These are phyloP conservation scores for Automeris io DNA, from an alignment of 2,888 invertebrate genomes.

Conservation along the genomic window DNA sequence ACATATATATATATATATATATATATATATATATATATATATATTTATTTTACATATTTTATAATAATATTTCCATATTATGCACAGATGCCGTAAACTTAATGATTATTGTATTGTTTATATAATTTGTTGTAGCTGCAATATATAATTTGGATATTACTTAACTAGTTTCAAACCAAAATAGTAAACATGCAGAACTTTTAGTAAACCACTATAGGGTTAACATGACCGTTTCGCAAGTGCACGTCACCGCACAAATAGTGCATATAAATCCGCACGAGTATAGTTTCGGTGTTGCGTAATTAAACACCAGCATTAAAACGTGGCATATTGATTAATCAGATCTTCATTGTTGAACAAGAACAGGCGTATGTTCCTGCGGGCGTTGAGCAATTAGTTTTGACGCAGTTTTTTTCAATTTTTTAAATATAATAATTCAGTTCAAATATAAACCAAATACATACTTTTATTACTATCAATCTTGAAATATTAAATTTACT, in stretches of 20 bases:
- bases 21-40: too few species aligned
- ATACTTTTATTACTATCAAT: slow-evolving; percentile 6
- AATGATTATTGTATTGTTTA: too few species aligned
- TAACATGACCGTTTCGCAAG: slow-evolving; percentile 32
- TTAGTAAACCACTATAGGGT: slow-evolving; percentile 4
- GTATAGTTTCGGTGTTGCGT: slow-evolving; percentile 13
- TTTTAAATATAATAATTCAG: background rate
- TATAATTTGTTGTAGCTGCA: too few species aligned
- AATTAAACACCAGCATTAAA: slow-evolving; percentile 15
- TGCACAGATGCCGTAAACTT: too few species aligned
- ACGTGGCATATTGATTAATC: slow-evolving; percentile 7
- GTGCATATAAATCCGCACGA: slow-evolving; percentile 31
- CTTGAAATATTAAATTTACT: background rate
- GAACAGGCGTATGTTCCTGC: background rate
- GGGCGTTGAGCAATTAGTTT: background rate
- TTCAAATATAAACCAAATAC: background rate
- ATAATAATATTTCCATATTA: too few species aligned
- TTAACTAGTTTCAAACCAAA: too few species aligned
- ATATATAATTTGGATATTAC: too few species aligned
- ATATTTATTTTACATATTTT: too few species aligned
- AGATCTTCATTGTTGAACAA: background rate
- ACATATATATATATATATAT: too few species aligned
- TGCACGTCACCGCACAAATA: slow-evolving; percentile 20
- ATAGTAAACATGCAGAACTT: too few species aligned
- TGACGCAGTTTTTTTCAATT: background rate